A percentile compares a stretch with the other conserved stretches of the same genome.
Conservation (phyloP, 1,140 invertebrate species). For the Eueides isabella region DNA sequence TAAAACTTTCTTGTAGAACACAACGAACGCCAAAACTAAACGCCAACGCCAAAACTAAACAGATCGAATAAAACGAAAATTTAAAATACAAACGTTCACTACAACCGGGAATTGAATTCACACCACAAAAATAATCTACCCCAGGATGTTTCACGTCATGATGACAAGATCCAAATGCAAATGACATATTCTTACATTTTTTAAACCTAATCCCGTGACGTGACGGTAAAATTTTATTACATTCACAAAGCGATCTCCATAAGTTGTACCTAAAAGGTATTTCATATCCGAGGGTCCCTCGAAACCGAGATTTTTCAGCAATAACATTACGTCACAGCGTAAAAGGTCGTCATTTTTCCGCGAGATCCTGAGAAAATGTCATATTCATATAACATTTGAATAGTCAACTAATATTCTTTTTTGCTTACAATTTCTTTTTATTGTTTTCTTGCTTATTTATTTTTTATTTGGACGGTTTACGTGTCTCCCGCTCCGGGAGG, state of each 20-base stretch:
- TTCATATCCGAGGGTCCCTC: not conserved
- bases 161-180: not conserved
- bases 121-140: too few relatives aligned
- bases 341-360: constrained; percentile 1
- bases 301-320: constrained; percentile 2
- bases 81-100: too few relatives aligned
- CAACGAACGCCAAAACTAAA: too few relatives aligned
- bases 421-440: not conserved
- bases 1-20: too few relatives aligned
- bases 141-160: too few relatives aligned
- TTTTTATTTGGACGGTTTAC: not conserved
- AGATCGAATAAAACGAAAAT: too few relatives aligned
- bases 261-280: constrained; percentile 13
- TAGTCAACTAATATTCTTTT: not conserved
- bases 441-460: not conserved
- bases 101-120: too few relatives aligned
- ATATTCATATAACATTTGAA: constrained; percentile 12
- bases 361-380: not conserved
- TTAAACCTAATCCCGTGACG: not conserved
- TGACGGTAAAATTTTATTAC: not conserved
- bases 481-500: too few relatives aligned
- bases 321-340: constrained; percentile 10
- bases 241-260: not conserved
- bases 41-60: too few relatives aligned
- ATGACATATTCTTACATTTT: not conserved